Evolutionary conservation across 2,888 invertebrate genomes (phyloP).

Genomic region (Bruchidius siliquastri): DNA sequence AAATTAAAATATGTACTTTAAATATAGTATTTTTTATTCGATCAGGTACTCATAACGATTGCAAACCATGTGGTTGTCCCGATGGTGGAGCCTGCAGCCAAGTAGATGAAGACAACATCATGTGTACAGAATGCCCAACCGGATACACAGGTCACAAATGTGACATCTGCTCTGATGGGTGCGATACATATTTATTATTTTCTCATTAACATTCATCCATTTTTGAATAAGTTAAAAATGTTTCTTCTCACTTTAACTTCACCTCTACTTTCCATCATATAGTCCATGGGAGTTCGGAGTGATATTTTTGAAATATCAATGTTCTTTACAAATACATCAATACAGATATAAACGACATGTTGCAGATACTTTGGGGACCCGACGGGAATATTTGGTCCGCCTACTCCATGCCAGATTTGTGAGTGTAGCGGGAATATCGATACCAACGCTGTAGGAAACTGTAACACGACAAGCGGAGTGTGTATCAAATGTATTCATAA

Average conservation of each 20-base stretch:
- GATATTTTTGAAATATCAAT: too few species aligned
- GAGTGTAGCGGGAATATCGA: conserved; percentile 93
- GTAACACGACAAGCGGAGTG: conserved; percentile 91
- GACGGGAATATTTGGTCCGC: conserved; percentile 57
- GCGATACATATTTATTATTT: not conserved
- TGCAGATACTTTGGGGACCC: conserved; percentile 47
- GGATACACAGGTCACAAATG: conserved; percentile 89
- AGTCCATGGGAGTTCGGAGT: too few species aligned
- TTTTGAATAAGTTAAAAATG: too few species aligned
- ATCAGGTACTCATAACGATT: conserved; percentile 79
- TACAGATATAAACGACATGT: not conserved
- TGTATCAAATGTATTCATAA: conserved; percentile 96
- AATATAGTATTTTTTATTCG: too few species aligned
- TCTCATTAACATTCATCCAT: too few species aligned
- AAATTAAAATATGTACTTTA: too few species aligned
- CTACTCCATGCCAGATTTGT: conserved; percentile 77
- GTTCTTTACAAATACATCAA: too few species aligned
- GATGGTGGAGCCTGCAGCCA: conserved; percentile 90
- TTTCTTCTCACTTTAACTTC: too few species aligned
- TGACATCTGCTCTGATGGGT: conserved; percentile 91
- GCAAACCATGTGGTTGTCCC: conserved; percentile 92
- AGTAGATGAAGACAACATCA: conserved; percentile 77
- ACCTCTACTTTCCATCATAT: too few species aligned
- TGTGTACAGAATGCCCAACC: conserved; percentile 90
- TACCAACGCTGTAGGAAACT: conserved; percentile 94